phyloP scores from a whole-genome alignment of 2,797 vertebrate genomes.

The Geotrypetes seraphini region DNA sequence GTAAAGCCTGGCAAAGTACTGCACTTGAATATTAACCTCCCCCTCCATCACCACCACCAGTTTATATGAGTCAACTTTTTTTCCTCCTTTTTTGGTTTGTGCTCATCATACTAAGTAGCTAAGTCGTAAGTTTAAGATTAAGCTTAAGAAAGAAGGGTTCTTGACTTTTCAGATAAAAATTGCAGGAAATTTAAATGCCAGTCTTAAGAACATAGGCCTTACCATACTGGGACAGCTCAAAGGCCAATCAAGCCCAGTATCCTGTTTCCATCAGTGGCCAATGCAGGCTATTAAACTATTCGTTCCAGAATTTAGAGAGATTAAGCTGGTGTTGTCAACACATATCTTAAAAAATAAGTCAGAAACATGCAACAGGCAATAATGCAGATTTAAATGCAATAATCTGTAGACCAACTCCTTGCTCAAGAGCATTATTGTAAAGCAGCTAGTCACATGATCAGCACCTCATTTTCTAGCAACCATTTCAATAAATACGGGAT shows the following conservation, averaged over 20 bases:
- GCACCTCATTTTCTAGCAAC: constrained; percentile 28
- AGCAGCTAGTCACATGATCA: constrained; percentile 9
- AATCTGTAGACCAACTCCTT: constrained; percentile 6
- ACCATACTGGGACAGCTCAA: too few species aligned
- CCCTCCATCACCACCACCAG: too few species aligned
- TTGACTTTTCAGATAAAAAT: constrained; percentile 22
- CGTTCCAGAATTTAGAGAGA: constrained; percentile 22
- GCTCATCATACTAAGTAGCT: too few species aligned
- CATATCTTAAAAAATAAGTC: constrained; percentile 37
- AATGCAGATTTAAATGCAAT: constrained; percentile 23
- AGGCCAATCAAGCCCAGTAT: too few species aligned
- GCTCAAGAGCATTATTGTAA: constrained; percentile 15
- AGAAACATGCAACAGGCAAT: constrained; percentile 13
- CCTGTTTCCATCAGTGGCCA: too few species aligned
- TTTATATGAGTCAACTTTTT: too few species aligned
- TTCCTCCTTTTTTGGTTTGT: too few species aligned
- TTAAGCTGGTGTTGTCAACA: constrained; percentile 20
- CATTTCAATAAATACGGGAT: constrained; percentile 47
- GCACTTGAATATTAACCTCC: too few species aligned
- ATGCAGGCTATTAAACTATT: constrained; percentile 30
- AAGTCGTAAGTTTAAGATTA: too few species aligned
- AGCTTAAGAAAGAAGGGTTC: too few species aligned
- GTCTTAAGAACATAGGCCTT: too few species aligned
- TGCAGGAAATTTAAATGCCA: constrained; percentile 19
- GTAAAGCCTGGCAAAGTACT: too few species aligned